A percentile compares a stretch with the other conserved stretches of the same genome.
Conservation (phyloP, 92 coral and sea anemone genomes). For the Virgularia gustaviana region DNA sequence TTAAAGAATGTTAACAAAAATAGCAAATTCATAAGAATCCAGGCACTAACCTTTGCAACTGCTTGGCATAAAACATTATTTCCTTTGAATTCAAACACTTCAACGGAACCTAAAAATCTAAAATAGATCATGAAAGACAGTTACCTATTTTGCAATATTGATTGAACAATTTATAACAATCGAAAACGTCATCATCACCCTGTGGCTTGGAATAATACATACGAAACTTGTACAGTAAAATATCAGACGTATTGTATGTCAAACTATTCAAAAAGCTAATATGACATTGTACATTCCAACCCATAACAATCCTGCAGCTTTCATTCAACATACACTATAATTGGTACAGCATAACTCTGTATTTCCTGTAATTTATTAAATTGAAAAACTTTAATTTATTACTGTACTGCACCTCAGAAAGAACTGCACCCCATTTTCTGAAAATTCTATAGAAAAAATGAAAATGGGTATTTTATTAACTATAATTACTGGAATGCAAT, state of each 20-base stretch:
- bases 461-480: neutral
- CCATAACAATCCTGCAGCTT: no score
- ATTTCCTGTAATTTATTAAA: no score
- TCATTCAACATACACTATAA: no score
- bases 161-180: neutral
- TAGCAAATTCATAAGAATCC: neutral
- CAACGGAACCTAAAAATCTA: slow-evolving; percentile 94
- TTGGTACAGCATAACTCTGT: no score
- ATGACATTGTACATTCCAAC: no score
- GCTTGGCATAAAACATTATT: slow-evolving; percentile 87
- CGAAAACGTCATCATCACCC: no score
- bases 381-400: no score
- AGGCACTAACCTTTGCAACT: slow-evolving; percentile 72
- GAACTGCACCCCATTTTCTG: slow-evolving; percentile 59
- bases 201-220: no score
- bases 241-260: no score
- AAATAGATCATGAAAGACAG: no score
- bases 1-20: neutral
- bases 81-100: slow-evolving; percentile 86
- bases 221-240: no score
- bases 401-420: slow-evolving; percentile 78
- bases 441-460: slow-evolving; percentile 2
- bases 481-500: neutral
- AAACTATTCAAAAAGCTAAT: no score
- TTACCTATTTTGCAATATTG: neutral